Conservation (phyloP, 2,113 vertebrate genomes). For the Anarhynchus alexandrinus region DNA sequence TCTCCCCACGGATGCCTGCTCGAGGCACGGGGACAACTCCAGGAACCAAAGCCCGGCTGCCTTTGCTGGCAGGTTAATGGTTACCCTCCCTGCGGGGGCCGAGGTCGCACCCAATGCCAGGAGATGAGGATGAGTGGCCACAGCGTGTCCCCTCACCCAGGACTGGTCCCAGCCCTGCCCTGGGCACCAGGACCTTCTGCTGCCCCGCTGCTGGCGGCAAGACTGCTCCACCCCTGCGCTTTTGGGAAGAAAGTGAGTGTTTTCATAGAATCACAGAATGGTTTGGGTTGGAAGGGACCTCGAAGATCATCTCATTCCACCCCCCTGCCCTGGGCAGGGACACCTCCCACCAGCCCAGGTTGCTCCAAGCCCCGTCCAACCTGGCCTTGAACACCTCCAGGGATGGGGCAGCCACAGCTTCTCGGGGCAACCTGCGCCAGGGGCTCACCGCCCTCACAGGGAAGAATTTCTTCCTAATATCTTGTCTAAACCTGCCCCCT, state of each 20-base stretch:
- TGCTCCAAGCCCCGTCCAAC: no score
- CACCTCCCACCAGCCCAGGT: no score
- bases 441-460: no score
- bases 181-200: background rate
- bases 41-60: background rate
- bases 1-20: accelerated
- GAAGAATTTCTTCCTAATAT: no score
- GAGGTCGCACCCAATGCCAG: accelerated
- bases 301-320: no score
- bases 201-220: accelerated
- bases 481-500: no score
- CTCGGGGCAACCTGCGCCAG: no score
- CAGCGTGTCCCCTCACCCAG: accelerated
- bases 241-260: accelerated
- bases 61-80: background rate
- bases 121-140: background rate
- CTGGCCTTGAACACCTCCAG: no score
- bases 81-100: background rate
- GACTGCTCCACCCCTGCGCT: background rate
- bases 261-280: no score
- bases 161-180: background rate
- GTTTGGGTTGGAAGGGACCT: no score
- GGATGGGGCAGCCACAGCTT: no score
- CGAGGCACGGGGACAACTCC: background rate
- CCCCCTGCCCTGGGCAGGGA: no score